phyloP scores from a whole-genome alignment of 2,888 invertebrate species.

The Meloe dianella region DNA sequence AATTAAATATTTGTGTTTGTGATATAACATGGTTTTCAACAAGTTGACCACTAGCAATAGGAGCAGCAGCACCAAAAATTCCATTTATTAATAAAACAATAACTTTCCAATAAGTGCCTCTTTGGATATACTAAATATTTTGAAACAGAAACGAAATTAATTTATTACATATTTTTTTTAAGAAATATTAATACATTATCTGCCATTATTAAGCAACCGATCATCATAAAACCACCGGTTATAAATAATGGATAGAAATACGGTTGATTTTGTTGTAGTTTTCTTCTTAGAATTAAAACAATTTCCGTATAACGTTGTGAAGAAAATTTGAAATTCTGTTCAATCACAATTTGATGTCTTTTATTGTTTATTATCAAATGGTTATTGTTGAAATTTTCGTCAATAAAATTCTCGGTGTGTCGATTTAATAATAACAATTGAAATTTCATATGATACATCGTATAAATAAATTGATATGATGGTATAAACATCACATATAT shows the following conservation, averaged over 20 bases:
- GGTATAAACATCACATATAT: not conserved
- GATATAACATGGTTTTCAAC: not conserved
- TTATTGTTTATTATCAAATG: not conserved
- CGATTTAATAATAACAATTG: not conserved
- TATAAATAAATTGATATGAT: constrained; percentile 2
- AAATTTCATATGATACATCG: not conserved
- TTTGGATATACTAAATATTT: not conserved
- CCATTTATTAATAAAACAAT: not conserved
- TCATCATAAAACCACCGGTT: not conserved
- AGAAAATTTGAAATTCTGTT: not conserved
- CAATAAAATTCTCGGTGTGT: not conserved
- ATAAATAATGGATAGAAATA: not conserved
- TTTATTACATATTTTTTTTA: too few species aligned
- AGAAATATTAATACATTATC: not conserved
- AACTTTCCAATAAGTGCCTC: not conserved
- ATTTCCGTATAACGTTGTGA: not conserved
- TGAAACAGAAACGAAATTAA: too few species aligned
- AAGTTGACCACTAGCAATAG: not conserved
- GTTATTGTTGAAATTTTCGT: not conserved
- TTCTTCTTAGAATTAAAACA: not conserved
- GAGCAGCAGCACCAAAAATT: not conserved
- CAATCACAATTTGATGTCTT: not conserved
- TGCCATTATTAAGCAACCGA: not conserved
- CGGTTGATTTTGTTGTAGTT: not conserved
- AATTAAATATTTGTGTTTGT: too few species aligned